phyloP scores from a whole-genome alignment of 2,797 vertebrate species.

The Eospalax fontanierii region DNA sequence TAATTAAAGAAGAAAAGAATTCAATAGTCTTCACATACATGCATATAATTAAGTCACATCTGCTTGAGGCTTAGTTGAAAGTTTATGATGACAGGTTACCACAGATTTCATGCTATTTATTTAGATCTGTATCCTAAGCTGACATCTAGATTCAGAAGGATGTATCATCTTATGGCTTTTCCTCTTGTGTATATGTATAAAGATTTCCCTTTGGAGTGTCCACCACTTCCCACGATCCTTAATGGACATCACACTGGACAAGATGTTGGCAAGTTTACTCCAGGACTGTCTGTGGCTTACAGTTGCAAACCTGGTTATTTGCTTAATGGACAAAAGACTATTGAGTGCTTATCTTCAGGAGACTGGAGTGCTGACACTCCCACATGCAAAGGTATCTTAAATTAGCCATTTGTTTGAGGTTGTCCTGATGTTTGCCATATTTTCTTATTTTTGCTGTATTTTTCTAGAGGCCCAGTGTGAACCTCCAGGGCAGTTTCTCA shows the following conservation, averaged over 20 bases:
- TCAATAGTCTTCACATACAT: background rate
- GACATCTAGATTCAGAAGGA: background rate
- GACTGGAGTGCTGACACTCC: constrained; percentile 86
- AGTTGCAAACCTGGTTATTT: constrained; percentile 86
- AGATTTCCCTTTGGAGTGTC: constrained; percentile 78
- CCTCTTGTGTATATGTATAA: constrained; percentile 20
- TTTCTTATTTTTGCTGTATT: background rate
- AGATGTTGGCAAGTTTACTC: constrained; percentile 18
- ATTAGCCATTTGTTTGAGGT: background rate
- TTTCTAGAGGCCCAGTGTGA: constrained; percentile 78
- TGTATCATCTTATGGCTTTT: constrained; percentile 54
- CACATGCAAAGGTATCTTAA: constrained; percentile 84
- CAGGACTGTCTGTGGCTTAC: constrained; percentile 83
- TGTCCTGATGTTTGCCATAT: background rate
- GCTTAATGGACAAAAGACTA: constrained; percentile 76
- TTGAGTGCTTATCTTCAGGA: constrained; percentile 84
- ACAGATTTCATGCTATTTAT: background rate
- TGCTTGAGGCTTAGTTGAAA: background rate
- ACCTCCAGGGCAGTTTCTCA: constrained; percentile 45
- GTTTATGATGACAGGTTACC: background rate
- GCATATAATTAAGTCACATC: background rate
- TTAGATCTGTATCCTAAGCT: background rate
- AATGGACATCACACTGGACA: constrained; percentile 78
- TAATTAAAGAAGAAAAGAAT: constrained; percentile 50
- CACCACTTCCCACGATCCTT: constrained; percentile 72